Evolutionary conservation across 2,113 vertebrate species (phyloP).

Genomic region (Fregata magnificens): DNA sequence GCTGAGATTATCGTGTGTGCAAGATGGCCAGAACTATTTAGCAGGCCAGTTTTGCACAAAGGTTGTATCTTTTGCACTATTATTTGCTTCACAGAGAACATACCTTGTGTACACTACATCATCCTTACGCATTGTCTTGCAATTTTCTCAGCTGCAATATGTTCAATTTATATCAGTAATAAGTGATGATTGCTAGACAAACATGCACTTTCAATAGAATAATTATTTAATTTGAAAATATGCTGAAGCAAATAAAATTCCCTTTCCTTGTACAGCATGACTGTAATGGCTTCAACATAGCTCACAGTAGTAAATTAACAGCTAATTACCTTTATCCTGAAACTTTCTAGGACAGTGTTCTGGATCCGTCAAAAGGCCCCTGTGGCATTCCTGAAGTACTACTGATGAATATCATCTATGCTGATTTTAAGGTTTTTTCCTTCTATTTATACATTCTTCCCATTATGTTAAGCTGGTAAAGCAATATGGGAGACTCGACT

Average conservation of each 20-base stretch:
- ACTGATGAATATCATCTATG: background rate
- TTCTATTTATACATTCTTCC: background rate
- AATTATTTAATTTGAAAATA: background rate
- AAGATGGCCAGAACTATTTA: background rate
- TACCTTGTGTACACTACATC: no score
- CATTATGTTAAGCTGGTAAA: background rate
- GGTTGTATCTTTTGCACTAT: background rate
- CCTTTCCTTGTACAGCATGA: background rate
- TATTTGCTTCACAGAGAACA: background rate
- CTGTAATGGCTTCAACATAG: background rate
- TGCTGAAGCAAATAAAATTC: background rate
- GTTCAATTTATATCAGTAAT: background rate
- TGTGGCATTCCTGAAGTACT: background rate
- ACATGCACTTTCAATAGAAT: background rate
- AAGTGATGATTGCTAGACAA: background rate
- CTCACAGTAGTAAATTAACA: background rate
- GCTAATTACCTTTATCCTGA: background rate
- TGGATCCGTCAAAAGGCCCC: background rate
- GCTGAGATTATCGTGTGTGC: rapidly evolving
- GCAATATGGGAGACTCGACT: background rate
- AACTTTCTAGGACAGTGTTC: background rate
- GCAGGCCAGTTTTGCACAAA: background rate
- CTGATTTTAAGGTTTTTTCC: background rate
- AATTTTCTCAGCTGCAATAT: background rate
- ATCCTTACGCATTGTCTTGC: background rate